Percentiles rank a stretch among this genome's conserved stretches.
Conservation (phyloP, 2,113 vertebrate species). For the Pantherophis guttatus region DNA sequence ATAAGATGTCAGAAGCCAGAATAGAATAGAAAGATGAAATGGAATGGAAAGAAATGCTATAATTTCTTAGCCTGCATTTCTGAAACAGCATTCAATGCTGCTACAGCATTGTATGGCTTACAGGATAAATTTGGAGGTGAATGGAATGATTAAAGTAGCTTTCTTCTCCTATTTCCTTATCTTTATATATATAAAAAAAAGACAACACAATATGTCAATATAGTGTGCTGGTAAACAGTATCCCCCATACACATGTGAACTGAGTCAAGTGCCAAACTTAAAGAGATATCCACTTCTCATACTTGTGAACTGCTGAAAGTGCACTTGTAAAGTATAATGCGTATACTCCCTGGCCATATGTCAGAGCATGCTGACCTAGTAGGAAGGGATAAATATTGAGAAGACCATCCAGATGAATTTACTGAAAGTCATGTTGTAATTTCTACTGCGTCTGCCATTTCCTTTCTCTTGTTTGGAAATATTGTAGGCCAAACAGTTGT, state of each 20-base stretch:
- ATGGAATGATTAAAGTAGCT: not conserved
- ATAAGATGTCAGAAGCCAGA: not conserved
- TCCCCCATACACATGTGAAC: not conserved
- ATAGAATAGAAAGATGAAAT: not conserved
- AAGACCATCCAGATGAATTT: not conserved
- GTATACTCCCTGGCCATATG: not conserved
- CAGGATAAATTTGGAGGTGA: not conserved
- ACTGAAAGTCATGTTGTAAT: not conserved
- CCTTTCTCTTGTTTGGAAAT: not conserved
- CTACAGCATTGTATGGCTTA: not conserved
- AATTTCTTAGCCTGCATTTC: not conserved
- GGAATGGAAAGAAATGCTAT: not conserved
- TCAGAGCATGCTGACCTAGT: not conserved
- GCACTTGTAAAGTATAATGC: not conserved
- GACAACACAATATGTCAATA: not conserved
- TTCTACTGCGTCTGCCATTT: not conserved
- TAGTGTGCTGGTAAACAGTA: not conserved
- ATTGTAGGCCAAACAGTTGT: not conserved
- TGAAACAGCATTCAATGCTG: not conserved
- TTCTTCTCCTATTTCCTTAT: not conserved
- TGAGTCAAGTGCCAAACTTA: not conserved
- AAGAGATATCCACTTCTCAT: not conserved
- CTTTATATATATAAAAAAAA: not conserved
- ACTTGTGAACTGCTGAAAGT: not conserved
- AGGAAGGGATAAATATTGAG: not conserved